phyloP scores from a whole-genome alignment of 2,797 vertebrate species.

The Manis javanica region DNA sequence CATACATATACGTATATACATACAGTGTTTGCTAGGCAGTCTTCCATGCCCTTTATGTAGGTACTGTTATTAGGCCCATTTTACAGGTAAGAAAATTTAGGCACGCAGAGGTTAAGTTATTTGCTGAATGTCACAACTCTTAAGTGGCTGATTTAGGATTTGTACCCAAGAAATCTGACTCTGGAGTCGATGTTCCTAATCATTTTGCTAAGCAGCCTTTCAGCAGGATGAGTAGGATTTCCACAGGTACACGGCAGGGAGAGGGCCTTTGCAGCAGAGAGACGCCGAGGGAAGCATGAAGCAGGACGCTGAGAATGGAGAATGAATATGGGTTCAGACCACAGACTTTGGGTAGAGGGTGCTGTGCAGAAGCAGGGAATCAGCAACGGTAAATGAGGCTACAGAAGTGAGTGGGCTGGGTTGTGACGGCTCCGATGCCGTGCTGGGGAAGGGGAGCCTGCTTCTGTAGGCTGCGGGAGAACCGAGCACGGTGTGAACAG shows the following conservation, averaged over 20 bases:
- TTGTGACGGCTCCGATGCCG: accelerated
- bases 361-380: neutral
- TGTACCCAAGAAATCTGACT: neutral
- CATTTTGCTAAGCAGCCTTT: neutral
- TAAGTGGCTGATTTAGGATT: neutral
- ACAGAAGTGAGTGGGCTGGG: neutral
- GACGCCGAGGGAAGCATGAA: neutral
- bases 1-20: too few species aligned
- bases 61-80: neutral
- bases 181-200: neutral
- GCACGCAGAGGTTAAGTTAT: neutral
- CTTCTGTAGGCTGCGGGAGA: neutral
- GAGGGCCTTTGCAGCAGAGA: neutral
- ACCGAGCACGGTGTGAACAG: neutral
- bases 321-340: neutral
- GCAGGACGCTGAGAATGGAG: neutral
- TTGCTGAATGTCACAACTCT: neutral
- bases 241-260: neutral
- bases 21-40: neutral
- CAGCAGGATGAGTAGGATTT: neutral
- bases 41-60: neutral
- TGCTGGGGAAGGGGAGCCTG: neutral
- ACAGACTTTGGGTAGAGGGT: neutral
- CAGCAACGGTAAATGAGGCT: neutral
- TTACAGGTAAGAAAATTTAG: neutral